A percentile compares a stretch with the other conserved stretches of the same genome.
Conservation (phyloP, 2,113 vertebrate genomes). For the Haemorhous mexicanus region DNA sequence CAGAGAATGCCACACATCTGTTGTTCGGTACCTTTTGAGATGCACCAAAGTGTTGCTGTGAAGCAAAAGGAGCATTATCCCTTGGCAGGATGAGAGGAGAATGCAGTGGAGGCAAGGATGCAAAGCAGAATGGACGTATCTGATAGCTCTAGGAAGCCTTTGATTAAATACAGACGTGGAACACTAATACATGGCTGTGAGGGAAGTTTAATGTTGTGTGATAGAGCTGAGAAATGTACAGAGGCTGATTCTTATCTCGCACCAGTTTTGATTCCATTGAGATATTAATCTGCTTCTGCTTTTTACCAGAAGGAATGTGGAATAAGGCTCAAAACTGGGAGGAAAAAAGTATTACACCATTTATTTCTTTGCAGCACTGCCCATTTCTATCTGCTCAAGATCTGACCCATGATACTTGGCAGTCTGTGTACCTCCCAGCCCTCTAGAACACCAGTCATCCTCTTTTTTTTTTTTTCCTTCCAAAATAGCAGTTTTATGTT, state of each 20-base stretch:
- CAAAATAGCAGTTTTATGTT: constrained; percentile 50
- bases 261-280: background rate
- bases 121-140: background rate
- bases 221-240: constrained; percentile 7
- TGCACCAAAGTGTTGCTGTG: background rate
- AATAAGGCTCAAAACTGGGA: background rate
- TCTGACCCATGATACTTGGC: constrained; percentile 7
- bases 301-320: constrained; percentile 32
- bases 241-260: constrained; percentile 47
- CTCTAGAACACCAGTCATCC: background rate
- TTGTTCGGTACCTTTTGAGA: background rate
- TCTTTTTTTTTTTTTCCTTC: background rate
- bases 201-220: constrained; percentile 31
- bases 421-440: background rate
- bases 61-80: background rate
- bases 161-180: background rate
- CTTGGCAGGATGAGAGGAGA: background rate
- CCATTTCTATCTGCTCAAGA: constrained; percentile 31
- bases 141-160: background rate
- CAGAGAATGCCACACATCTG: background rate
- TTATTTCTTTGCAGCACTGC: constrained; percentile 29
- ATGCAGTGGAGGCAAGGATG: background rate
- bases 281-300: constrained; percentile 40
- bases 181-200: background rate
- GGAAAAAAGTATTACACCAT: background rate